A percentile compares a stretch with the other conserved stretches of the same genome.
Conservation (phyloP, 1,140 invertebrate species). For the Muscidifurax raptorellus region DNA sequence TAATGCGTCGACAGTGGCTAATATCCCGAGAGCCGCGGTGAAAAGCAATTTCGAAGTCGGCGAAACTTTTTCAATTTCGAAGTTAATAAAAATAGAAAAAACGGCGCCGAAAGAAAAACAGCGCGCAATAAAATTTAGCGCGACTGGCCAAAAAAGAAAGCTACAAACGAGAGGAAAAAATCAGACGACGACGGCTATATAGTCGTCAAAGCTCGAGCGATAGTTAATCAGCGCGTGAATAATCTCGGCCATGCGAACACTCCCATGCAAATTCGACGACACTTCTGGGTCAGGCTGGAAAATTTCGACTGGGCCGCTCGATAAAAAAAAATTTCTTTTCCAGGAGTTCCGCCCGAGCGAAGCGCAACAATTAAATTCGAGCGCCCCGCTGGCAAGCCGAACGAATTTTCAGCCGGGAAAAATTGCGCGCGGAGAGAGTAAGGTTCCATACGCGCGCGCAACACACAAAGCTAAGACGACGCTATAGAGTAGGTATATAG, state of each 20-base stretch:
- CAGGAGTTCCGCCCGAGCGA: not conserved
- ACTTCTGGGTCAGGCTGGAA: constrained; percentile 20
- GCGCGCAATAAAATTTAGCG: not conserved
- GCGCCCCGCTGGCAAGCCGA: no score
- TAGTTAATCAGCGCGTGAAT: constrained; percentile 9
- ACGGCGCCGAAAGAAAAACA: not conserved
- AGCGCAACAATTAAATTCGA: constrained; percentile 33
- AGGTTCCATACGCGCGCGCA: not conserved
- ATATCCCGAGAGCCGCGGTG: not conserved
- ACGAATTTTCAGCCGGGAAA: not conserved
- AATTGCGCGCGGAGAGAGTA: not conserved
- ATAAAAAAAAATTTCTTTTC: not conserved
- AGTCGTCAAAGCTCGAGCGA: not conserved
- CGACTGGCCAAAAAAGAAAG: not conserved
- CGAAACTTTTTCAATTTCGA: constrained; percentile 13
- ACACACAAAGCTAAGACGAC: not conserved
- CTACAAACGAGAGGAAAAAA: not conserved
- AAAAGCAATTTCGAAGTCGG: constrained; percentile 19
- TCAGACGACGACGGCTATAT: no score
- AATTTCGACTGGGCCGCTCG: not conserved
- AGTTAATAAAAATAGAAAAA: constrained; percentile 17
- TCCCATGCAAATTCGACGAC: not conserved
- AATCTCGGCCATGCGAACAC: no score
- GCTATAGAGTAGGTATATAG: not conserved
- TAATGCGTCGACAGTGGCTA: not conserved